Percentiles rank a stretch among this genome's conserved stretches.
Conservation (phyloP, 2,797 vertebrate genomes). For the Moxostoma hubbsi region DNA sequence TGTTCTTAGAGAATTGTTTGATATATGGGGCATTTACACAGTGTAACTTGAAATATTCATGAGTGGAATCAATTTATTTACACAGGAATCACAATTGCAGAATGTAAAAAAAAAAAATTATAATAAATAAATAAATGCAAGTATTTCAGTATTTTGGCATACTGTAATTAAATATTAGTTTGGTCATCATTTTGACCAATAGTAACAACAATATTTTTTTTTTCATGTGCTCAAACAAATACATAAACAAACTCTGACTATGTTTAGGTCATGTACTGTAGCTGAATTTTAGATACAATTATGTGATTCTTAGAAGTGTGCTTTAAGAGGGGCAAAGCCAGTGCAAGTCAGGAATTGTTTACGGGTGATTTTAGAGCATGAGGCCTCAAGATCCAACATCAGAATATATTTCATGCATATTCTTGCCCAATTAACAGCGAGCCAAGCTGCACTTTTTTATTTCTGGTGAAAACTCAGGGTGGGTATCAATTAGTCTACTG, state of each 20-base stretch:
- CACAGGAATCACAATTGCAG: too few species aligned
- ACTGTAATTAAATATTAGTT: too few species aligned
- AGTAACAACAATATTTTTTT: too few species aligned
- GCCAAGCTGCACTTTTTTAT: slow-evolving; percentile 74
- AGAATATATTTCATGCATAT: slow-evolving; percentile 77
- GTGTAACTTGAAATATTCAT: too few species aligned
- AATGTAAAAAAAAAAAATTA: too few species aligned
- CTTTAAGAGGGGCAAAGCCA: neutral
- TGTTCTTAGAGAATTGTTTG: too few species aligned
- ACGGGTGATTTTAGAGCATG: slow-evolving; percentile 43
- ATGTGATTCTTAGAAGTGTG: neutral
- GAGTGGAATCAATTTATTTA: too few species aligned
- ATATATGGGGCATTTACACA: too few species aligned
- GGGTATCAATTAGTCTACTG: slow-evolving; percentile 83
- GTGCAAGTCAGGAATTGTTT: neutral
- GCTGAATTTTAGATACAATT: neutral
- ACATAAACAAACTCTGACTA: neutral
- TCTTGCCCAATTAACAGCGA: slow-evolving; percentile 78
- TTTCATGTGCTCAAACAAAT: too few species aligned
- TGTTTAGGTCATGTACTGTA: neutral
- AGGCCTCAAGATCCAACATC: slow-evolving; percentile 58
- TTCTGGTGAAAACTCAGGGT: slow-evolving; percentile 81
- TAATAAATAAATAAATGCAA: too few species aligned
- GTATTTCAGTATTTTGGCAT: too few species aligned
- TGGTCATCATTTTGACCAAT: too few species aligned